A percentile compares a stretch with the other conserved stretches of the same genome.
These are phyloP conservation scores for Sialis lutaria DNA, from an alignment of 2,888 invertebrate genomes.

Conservation along the genomic window DNA sequence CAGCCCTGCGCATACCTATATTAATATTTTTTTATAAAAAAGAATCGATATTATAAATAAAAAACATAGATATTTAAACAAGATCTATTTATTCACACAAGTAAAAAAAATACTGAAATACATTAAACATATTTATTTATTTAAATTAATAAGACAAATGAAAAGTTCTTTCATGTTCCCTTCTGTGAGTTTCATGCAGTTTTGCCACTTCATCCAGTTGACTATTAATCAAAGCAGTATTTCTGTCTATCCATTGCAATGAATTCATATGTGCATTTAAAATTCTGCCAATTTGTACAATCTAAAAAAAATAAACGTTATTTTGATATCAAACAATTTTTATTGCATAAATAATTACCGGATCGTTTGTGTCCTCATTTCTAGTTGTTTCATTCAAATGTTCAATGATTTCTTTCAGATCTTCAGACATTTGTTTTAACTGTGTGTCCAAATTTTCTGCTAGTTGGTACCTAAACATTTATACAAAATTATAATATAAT, in stretches of 20 bases:
- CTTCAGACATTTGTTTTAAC: constrained; percentile 85
- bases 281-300: constrained; percentile 83
- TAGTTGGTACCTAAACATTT: constrained; percentile 49
- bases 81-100: too few species aligned
- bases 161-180: constrained; percentile 56
- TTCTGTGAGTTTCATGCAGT: constrained; percentile 56
- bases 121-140: too few species aligned
- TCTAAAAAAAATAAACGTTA: constrained; percentile 31
- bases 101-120: too few species aligned
- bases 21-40: too few species aligned
- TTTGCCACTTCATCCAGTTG: constrained; percentile 70
- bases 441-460: constrained; percentile 86
- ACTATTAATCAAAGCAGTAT: constrained; percentile 56
- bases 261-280: constrained; percentile 94
- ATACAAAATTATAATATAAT: constrained; percentile 1
- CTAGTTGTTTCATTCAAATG: constrained; percentile 80
- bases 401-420: constrained; percentile 87
- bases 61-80: too few species aligned
- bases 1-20: too few species aligned
- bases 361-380: constrained; percentile 68
- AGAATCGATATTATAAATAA: too few species aligned
- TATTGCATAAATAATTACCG: constrained; percentile 32
- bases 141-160: constrained; percentile 36
- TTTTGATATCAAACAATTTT: constrained; percentile 1
- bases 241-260: constrained; percentile 84